Conservation (phyloP, 2,888 invertebrate species). For the Spatulosminthurus flaviceps region DNA sequence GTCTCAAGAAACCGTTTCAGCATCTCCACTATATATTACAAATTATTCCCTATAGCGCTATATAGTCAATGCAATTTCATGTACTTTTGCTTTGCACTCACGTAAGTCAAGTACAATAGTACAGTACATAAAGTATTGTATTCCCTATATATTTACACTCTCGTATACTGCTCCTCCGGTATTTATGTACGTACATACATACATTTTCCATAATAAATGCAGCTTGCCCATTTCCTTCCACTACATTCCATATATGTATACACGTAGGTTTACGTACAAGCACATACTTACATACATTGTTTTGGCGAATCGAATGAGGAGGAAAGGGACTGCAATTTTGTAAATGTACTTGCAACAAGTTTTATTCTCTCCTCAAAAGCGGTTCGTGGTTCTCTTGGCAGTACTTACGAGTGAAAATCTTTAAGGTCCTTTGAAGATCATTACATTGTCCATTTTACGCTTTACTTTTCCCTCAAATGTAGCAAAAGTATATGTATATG, state of each 20-base stretch:
- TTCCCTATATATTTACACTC: too few relatives aligned
- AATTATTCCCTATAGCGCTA: too few relatives aligned
- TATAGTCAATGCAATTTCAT: not conserved
- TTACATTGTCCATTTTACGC: not conserved
- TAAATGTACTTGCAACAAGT: constrained; percentile 2
- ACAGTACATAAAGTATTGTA: too few relatives aligned
- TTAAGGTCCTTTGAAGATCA: not conserved
- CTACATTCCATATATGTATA: not conserved
- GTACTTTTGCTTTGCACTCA: too few relatives aligned
- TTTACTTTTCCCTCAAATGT: not conserved
- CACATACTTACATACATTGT: too few relatives aligned
- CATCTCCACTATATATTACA: not conserved
- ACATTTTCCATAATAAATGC: too few relatives aligned
- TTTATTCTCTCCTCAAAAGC: not conserved
- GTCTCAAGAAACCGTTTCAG: not conserved
- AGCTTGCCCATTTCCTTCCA: not conserved
- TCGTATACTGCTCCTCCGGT: too few relatives aligned
- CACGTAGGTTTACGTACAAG: too few relatives aligned
- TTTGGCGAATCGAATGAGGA: too few relatives aligned
- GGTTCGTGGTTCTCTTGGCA: not conserved
- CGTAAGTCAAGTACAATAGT: too few relatives aligned
- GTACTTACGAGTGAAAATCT: not conserved
- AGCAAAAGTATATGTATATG: not conserved
- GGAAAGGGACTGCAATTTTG: not conserved
- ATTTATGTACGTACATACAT: not conserved